Conservation (phyloP, 2,888 invertebrate genomes). For the Tipula confusa region DNA sequence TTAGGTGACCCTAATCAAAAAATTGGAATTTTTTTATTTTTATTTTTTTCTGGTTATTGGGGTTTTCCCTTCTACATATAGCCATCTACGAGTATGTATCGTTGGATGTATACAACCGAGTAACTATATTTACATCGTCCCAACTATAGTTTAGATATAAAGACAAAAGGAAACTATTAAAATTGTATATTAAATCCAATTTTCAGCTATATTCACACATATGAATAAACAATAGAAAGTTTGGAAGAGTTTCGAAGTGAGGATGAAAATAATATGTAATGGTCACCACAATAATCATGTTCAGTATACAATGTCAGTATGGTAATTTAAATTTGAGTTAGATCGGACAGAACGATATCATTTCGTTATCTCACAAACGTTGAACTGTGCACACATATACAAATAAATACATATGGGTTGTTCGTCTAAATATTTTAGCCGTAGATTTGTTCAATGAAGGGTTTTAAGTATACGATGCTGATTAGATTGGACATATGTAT, state of each 20-base stretch:
- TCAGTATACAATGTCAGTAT: neutral
- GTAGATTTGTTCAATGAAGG: neutral
- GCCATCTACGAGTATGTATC: neutral
- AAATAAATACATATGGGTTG: neutral
- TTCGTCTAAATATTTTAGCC: neutral
- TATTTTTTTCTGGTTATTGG: constrained; percentile 3
- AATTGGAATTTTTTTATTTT: neutral
- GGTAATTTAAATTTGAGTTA: neutral
- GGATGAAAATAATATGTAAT: neutral
- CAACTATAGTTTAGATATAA: constrained; percentile 5
- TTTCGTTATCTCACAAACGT: neutral
- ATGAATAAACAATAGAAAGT: neutral
- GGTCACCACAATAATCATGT: neutral
- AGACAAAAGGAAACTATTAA: constrained; percentile 3
- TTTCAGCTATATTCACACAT: constrained; percentile 3
- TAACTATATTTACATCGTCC: neutral
- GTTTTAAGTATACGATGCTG: neutral
- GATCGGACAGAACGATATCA: neutral
- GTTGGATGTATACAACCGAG: neutral
- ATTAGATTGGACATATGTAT: neutral
- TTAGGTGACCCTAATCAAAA: constrained; percentile 25
- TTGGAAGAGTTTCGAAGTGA: too few species aligned
- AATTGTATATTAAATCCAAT: neutral
- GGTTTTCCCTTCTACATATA: neutral
- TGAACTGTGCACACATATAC: neutral